Conservation (phyloP, 2,797 vertebrate genomes). For the Sparus aurata region DNA sequence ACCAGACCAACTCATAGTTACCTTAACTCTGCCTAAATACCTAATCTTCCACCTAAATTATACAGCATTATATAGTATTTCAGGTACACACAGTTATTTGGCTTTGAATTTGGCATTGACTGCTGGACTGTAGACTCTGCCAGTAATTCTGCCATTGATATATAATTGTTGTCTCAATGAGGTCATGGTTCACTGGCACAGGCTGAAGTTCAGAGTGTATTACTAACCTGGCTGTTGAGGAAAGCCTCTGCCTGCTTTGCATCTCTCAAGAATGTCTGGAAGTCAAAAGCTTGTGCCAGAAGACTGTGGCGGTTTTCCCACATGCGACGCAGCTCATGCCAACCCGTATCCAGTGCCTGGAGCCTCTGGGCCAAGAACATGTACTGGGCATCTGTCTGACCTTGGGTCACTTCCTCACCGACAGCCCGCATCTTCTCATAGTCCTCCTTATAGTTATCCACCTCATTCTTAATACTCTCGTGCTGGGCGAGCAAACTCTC, state of each 20-base stretch:
- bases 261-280: constrained; percentile 95
- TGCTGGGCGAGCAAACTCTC: constrained; percentile 92
- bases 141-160: not conserved
- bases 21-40: constrained; percentile 7
- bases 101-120: constrained; percentile 4
- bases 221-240: constrained; percentile 94
- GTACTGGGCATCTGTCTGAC: constrained; percentile 92
- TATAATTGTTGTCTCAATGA: constrained; percentile 5
- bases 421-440: constrained; percentile 91
- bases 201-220: not conserved
- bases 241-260: constrained; percentile 94
- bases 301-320: constrained; percentile 95
- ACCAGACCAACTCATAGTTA: not conserved
- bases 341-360: constrained; percentile 93
- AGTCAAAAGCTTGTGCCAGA: constrained; percentile 91
- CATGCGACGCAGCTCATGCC: constrained; percentile 94
- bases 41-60: not conserved
- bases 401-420: constrained; percentile 93
- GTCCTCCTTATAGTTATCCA: constrained; percentile 93
- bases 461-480: constrained; percentile 92
- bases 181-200: not conserved
- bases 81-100: not conserved
- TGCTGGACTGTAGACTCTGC: not conserved
- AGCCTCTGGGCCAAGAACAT: constrained; percentile 93
- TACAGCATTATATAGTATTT: not conserved